phyloP scores from a whole-genome alignment of 2,113 vertebrate species.

The Narcine bancroftii region DNA sequence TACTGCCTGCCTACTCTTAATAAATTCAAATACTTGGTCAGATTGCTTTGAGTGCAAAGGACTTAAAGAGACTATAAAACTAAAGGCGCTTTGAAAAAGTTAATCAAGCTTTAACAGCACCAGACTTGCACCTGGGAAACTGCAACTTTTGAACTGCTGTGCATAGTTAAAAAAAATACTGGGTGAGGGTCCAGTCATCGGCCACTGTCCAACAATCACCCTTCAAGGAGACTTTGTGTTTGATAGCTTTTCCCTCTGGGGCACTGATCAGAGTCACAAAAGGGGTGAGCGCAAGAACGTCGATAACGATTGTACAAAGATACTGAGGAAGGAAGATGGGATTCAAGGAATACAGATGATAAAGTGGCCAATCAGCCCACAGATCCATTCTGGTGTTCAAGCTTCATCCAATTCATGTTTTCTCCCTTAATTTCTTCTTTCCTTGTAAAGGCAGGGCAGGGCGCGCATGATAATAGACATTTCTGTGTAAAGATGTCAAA shows the following conservation, averaged over 20 bases:
- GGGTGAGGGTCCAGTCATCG: not conserved
- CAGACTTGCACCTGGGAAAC: not conserved
- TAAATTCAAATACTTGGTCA: slow-evolving; percentile 28
- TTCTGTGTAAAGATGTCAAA: not conserved
- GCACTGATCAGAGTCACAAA: not conserved
- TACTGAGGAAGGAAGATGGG: not conserved
- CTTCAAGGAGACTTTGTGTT: not conserved
- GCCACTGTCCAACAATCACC: not conserved
- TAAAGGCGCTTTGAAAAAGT: not conserved
- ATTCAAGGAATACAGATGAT: not conserved
- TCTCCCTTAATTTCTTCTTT: not conserved
- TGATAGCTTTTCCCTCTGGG: not conserved
- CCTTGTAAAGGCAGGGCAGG: not conserved
- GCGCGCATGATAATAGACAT: not conserved
- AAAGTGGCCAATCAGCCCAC: not conserved
- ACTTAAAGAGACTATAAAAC: slow-evolving; percentile 27
- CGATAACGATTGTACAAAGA: not conserved
- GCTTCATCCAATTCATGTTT: too few species aligned
- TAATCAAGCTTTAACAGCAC: slow-evolving; percentile 3
- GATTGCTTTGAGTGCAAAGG: not conserved
- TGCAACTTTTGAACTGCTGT: not conserved
- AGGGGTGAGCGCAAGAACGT: not conserved
- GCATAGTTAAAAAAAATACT: not conserved
- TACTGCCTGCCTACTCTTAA: not conserved
- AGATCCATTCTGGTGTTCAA: not conserved